phyloP scores from a whole-genome alignment of 1,140 invertebrate species.

The Gerris buenoi region DNA sequence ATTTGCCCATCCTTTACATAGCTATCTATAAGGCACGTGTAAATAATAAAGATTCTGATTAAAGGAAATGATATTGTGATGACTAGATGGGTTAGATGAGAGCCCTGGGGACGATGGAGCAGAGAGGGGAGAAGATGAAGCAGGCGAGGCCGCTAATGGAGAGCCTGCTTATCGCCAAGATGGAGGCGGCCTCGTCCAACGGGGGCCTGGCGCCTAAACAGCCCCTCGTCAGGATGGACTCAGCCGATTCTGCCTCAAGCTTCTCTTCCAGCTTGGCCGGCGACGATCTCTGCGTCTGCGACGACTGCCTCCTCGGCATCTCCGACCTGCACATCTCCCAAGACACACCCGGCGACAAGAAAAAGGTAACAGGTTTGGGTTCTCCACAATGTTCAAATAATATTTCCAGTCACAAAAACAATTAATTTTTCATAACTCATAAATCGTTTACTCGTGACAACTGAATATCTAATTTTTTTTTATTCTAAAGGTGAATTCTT shows the following conservation, averaged over 20 bases:
- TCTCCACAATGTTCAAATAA: too few species aligned
- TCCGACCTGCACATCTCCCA: slow-evolving; percentile 49
- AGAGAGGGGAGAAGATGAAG: neutral
- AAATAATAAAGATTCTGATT: too few species aligned
- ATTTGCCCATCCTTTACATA: too few species aligned
- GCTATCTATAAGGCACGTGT: too few species aligned
- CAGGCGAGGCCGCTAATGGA: slow-evolving; percentile 53
- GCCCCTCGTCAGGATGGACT: slow-evolving; percentile 49
- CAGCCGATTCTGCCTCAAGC: slow-evolving; percentile 57
- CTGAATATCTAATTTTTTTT: too few species aligned
- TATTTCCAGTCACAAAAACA: too few species aligned
- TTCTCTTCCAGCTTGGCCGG: slow-evolving; percentile 42
- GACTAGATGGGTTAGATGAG: neutral
- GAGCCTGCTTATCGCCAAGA: slow-evolving; percentile 55
- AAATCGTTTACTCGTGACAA: too few species aligned
- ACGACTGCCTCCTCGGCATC: slow-evolving; percentile 66
- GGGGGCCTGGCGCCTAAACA: slow-evolving; percentile 24
- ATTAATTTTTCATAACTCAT: too few species aligned
- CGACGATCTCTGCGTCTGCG: slow-evolving; percentile 61
- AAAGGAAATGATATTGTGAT: too few species aligned
- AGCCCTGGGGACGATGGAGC: neutral
- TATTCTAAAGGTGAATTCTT: too few species aligned
- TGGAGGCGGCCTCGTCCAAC: slow-evolving; percentile 36
- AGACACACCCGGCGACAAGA: slow-evolving; percentile 32
- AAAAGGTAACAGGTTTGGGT: slow-evolving; percentile 50